These are phyloP conservation scores for Mesocentrotus franciscanus DNA, from an alignment of 53 echinoderm and acorn worm genomes.

Conservation along the genomic window DNA sequence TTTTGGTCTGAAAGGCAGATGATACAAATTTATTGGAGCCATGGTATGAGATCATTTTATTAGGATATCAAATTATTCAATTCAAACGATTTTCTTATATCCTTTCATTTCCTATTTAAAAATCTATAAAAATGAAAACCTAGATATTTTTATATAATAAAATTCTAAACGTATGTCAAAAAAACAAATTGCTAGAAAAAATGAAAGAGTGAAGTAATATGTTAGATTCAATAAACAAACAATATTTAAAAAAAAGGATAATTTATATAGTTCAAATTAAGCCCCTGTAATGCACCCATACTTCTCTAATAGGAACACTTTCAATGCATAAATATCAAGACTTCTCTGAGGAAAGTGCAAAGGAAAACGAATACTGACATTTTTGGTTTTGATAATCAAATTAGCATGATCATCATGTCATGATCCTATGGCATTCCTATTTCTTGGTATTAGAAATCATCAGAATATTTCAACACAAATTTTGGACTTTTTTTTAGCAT, in stretches of 20 bases:
- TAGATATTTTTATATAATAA: background rate
- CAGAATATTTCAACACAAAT: no score
- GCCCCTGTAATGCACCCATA: background rate
- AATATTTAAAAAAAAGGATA: background rate
- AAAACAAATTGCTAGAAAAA: background rate
- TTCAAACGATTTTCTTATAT: background rate
- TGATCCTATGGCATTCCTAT: no score
- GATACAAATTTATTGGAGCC: background rate
- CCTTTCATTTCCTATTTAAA: background rate
- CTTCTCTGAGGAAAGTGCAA: no score
- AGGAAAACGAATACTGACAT: no score
- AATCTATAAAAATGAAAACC: background rate
- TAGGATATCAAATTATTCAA: background rate
- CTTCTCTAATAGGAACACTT: background rate
- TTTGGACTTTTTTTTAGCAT: no score
- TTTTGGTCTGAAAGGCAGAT: background rate
- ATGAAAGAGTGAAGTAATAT: background rate
- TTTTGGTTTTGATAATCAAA: no score
- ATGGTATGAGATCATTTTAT: background rate
- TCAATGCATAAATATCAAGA: background rate
- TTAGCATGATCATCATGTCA: no score
- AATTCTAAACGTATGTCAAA: background rate
- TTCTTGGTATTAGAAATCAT: no score
- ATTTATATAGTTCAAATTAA: background rate
- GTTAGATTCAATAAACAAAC: background rate